Percentiles rank a stretch among this genome's conserved stretches.
These are phyloP conservation scores for Drosophila malerkotliana DNA, from an alignment of 1,140 invertebrate genomes.

Conservation along the genomic window DNA sequence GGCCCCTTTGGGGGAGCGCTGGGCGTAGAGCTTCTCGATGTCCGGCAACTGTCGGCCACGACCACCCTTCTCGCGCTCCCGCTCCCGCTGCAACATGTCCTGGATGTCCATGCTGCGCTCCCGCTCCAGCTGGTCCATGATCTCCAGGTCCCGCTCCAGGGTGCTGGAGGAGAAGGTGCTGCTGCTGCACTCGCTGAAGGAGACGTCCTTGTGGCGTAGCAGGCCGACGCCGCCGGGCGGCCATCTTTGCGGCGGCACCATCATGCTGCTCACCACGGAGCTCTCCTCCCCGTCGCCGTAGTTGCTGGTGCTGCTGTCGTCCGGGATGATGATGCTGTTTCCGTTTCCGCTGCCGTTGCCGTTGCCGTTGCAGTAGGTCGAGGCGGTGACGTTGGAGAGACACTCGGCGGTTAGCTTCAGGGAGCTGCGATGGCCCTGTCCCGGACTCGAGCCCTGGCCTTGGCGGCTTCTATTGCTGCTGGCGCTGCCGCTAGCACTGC, in stretches of 20 bases:
- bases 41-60: conserved; percentile 73
- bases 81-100: conserved; percentile 76
- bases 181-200: conserved; percentile 76
- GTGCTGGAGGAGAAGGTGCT: conserved; percentile 79
- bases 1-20: conserved; percentile 69
- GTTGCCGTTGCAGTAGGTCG: conserved; percentile 73
- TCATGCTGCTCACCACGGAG: conserved; percentile 80
- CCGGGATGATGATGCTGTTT: conserved; percentile 29
- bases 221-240: conserved; percentile 14
- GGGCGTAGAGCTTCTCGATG: conserved; percentile 75
- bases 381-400: conserved; percentile 74
- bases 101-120: conserved; percentile 83
- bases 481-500: conserved; percentile 41
- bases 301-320: conserved; percentile 78
- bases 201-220: conserved; percentile 66
- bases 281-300: conserved; percentile 80
- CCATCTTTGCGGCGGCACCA: conserved; percentile 68
- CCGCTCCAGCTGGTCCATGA: conserved; percentile 79
- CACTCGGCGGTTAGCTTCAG: conserved; percentile 53
- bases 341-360: not conserved
- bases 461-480: conserved; percentile 29
- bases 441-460: not conserved
- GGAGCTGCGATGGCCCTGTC: conserved; percentile 22
- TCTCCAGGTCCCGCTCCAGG: conserved; percentile 78
- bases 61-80: conserved; percentile 54